phyloP scores from a whole-genome alignment of 2,888 invertebrate species.

The Hydrotaea cyrtoneurina region DNA sequence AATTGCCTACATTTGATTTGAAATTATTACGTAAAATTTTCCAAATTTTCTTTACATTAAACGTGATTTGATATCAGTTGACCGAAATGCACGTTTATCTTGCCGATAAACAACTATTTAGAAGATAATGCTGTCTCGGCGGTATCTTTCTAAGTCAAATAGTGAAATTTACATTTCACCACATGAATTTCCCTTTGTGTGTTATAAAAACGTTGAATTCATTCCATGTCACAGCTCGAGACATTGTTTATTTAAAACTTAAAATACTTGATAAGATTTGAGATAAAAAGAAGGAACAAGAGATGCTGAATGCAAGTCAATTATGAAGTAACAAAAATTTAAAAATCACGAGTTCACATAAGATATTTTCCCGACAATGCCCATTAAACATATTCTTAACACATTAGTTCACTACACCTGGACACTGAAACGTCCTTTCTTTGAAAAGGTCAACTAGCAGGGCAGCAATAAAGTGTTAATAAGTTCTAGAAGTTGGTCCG shows the following conservation, averaged over 20 bases:
- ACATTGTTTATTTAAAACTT: conserved; percentile 48
- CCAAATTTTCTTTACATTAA: too few species aligned
- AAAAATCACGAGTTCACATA: conserved; percentile 55
- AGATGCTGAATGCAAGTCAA: not conserved
- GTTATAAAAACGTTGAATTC: not conserved
- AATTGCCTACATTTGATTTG: too few species aligned
- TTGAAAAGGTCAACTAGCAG: too few species aligned
- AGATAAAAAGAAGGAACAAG: not conserved
- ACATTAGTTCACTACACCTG: too few species aligned
- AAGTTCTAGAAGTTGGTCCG: too few species aligned
- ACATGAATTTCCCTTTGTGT: not conserved
- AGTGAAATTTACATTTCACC: too few species aligned
- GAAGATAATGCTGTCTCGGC: not conserved
- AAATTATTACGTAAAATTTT: too few species aligned
- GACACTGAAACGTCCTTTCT: too few species aligned
- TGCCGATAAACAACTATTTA: not conserved
- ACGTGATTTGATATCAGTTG: not conserved
- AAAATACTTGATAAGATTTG: conserved; percentile 56
- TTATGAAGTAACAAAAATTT: conserved; percentile 17
- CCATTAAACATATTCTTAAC: too few species aligned
- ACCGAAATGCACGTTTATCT: not conserved
- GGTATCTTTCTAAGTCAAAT: not conserved
- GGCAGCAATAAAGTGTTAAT: too few species aligned
- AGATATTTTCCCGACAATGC: too few species aligned
- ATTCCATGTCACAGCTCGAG: not conserved